phyloP scores from a whole-genome alignment of 2,888 invertebrate genomes.

The Cyaniris semiargus region DNA sequence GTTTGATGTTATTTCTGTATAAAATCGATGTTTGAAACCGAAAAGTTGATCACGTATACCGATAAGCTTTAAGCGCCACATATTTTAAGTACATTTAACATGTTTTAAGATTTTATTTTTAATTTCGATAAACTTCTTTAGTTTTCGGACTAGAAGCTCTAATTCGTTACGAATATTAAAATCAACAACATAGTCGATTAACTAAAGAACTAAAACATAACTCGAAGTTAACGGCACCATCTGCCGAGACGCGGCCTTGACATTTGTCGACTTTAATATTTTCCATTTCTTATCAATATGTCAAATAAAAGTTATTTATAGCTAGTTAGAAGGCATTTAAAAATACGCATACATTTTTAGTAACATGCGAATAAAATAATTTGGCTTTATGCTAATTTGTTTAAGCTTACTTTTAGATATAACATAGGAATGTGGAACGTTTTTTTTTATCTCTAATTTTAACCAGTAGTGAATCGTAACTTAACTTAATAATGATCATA shows the following conservation, averaged over 20 bases:
- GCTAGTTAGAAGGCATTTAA: background rate
- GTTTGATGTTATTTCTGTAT: slow-evolving; percentile 23
- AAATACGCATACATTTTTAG: background rate
- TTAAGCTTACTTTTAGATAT: background rate
- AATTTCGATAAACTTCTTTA: background rate
- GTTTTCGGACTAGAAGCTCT: background rate
- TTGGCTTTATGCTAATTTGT: background rate
- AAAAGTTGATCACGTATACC: background rate
- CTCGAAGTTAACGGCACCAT: slow-evolving; percentile 6
- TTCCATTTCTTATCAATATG: slow-evolving; percentile 21
- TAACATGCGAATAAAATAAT: slow-evolving; percentile 6
- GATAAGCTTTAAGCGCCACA: background rate
- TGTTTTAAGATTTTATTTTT: background rate
- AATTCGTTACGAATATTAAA: slow-evolving; percentile 3
- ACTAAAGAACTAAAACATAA: background rate
- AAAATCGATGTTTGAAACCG: slow-evolving; percentile 7
- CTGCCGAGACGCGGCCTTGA: slow-evolving; percentile 25
- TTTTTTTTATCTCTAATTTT: background rate
- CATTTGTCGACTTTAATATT: slow-evolving; percentile 24
- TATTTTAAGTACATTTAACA: background rate
- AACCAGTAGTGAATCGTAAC: background rate
- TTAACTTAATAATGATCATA: background rate
- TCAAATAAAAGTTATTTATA: slow-evolving; percentile 14
- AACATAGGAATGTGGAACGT: background rate
- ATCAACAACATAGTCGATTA: slow-evolving; percentile 1